These are phyloP conservation scores for Phymanthus crucifer DNA, from an alignment of 92 coral and sea anemone genomes.

Conservation along the genomic window DNA sequence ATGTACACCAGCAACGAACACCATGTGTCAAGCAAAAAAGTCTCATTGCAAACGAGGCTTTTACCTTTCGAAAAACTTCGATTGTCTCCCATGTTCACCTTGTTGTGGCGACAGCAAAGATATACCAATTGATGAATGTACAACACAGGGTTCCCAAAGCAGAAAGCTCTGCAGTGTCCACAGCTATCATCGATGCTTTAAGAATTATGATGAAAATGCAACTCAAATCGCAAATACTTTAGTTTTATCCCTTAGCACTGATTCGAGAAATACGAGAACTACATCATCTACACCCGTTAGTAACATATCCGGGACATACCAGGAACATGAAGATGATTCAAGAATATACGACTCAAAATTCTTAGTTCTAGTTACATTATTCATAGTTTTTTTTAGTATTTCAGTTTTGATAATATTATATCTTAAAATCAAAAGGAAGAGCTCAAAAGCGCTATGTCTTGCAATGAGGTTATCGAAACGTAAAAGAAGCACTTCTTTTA, in stretches of 20 bases:
- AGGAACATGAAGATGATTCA: not conserved
- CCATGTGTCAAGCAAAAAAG: conserved; percentile 20
- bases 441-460: not conserved
- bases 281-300: not conserved
- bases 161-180: conserved; percentile 50
- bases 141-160: conserved; percentile 47
- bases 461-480: not conserved
- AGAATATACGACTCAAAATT: not conserved
- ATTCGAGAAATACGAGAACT: not conserved
- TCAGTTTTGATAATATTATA: not conserved
- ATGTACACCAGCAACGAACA: conserved; percentile 32
- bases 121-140: conserved; percentile 44
- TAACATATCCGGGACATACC: not conserved
- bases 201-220: not conserved
- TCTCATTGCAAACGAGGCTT: conserved; percentile 26
- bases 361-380: not conserved
- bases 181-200: not conserved
- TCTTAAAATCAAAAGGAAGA: not conserved
- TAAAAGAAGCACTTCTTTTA: not conserved
- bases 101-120: conserved; percentile 68
- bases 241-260: not conserved
- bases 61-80: conserved; percentile 5
- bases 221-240: not conserved
- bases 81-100: conserved; percentile 63
- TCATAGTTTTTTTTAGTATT: not conserved